phyloP scores from a whole-genome alignment of 2,113 vertebrate genomes.

The Galeopterus variegatus region DNA sequence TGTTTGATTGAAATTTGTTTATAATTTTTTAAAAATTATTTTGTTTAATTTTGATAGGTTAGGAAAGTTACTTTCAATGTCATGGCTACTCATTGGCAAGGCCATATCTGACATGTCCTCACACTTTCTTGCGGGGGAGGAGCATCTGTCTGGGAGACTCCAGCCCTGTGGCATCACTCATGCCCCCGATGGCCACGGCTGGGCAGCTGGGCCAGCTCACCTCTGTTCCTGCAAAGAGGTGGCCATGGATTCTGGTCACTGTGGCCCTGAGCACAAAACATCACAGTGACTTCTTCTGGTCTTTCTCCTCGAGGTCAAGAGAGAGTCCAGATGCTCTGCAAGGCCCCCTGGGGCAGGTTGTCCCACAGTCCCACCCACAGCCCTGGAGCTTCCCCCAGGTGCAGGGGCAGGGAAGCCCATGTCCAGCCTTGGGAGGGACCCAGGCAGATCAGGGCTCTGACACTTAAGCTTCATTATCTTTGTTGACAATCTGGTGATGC shows the following conservation, averaged over 20 bases:
- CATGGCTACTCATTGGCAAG: background rate
- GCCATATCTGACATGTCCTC: background rate
- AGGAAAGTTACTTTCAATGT: background rate
- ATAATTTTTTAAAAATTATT: background rate
- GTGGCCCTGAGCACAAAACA: background rate
- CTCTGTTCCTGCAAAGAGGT: background rate
- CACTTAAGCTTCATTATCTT: background rate
- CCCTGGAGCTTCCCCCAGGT: background rate
- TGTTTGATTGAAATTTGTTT: background rate
- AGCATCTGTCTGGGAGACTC: background rate
- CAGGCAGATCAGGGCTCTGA: fast-evolving
- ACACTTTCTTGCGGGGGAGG: background rate
- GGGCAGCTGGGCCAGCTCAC: background rate
- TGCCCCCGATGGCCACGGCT: fast-evolving
- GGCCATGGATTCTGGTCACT: background rate
- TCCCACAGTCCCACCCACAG: background rate
- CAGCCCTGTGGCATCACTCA: background rate
- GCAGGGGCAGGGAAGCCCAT: too few species aligned
- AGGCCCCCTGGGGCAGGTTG: background rate
- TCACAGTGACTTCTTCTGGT: background rate
- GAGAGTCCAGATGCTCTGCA: background rate
- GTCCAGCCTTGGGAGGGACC: too few species aligned
- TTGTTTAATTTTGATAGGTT: background rate
- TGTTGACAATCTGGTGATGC: fast-evolving
- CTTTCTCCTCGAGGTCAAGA: background rate